Evolutionary conservation across 2,797 vertebrate genomes (phyloP), one percentile per base, ranked within the genome.

Genomic region (Gadopsis marmoratus): DNA sequence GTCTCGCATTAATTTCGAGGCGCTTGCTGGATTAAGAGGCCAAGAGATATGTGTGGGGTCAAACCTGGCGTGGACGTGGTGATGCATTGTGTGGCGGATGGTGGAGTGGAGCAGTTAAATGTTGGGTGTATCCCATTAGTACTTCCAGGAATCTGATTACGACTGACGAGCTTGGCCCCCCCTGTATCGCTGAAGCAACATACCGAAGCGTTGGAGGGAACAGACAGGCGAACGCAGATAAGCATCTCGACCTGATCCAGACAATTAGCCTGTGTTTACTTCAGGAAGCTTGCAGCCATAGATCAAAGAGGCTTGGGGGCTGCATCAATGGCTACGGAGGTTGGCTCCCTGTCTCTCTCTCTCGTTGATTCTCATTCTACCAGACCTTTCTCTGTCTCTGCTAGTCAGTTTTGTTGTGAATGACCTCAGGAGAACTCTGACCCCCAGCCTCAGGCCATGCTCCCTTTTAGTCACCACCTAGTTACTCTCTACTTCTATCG

Each of bases 181-280:
- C 92, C 95, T 94, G 71, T 95, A 93, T 94, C 85, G 88, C 93
- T 65, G 83, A 82, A 91, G 93, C 94, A 94, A 94, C 74, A 60
- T 88, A 93, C 89, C 9, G 71, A 92, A 90, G 88, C 78, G 82
- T 93, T 93, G 92, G 93, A 95, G 95, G 92, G 93, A 92, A 90
- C 86, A 76, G 91, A 80, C 83, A 19, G 83, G 72, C 75, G 75
- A 87, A 89, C 41, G 1, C 91, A 47, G 96, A 97, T 96, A 96
- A 96, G 89, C 93, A 96, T 97, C 96, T 96, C 88, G 37, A 84
- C 87, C 94, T 93, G 95, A 96, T 95, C 94, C 94, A 94, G 94
- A 93, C 95, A 97, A 97, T 98, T 97, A 98, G 96, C 91, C 95
- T 89, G 94, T 96, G 95, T 97, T 98, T 97, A 96, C 94, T 92